These are phyloP conservation scores for Eumacrocentrus americanus DNA, from an alignment of 2,888 invertebrate genomes.

Conservation along the genomic window DNA sequence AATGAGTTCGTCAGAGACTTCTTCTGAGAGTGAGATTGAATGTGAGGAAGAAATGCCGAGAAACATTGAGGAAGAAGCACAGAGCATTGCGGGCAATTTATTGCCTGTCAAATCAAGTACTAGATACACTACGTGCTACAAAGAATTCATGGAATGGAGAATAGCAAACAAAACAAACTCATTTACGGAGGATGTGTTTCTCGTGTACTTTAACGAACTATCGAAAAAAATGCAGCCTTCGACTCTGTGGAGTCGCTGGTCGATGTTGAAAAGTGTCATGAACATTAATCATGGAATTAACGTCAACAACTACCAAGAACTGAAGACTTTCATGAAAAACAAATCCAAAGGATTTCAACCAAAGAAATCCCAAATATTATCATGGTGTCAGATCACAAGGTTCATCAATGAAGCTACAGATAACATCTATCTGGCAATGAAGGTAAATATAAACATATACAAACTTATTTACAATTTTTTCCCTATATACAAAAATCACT, in stretches of 20 bases:
- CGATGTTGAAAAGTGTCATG: background rate
- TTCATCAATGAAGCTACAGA: slow-evolving; percentile 13
- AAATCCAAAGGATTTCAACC: slow-evolving; percentile 3
- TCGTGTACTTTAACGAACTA: background rate
- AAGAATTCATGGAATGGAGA: background rate
- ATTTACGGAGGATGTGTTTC: background rate
- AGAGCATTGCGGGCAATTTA: background rate
- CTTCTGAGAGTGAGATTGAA: too few relatives aligned
- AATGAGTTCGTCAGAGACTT: too few relatives aligned
- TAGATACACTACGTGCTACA: background rate
- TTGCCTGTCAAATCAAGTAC: background rate
- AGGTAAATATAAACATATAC: slow-evolving; percentile 22
- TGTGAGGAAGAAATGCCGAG: background rate
- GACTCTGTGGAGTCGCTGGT: slow-evolving; percentile 5
- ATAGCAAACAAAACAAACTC: background rate
- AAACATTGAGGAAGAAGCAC: background rate
- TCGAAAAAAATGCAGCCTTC: background rate
- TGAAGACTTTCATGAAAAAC: slow-evolving; percentile 1
- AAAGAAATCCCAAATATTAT: slow-evolving; percentile 13
- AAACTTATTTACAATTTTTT: too few relatives aligned
- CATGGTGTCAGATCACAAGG: slow-evolving; percentile 8
- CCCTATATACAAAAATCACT: too few relatives aligned
- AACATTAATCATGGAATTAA: background rate
- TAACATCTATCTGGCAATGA: slow-evolving; percentile 7
- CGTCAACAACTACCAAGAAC: background rate